phyloP scores from a whole-genome alignment of 2,888 invertebrate species.

The Deroplatys truncata region DNA sequence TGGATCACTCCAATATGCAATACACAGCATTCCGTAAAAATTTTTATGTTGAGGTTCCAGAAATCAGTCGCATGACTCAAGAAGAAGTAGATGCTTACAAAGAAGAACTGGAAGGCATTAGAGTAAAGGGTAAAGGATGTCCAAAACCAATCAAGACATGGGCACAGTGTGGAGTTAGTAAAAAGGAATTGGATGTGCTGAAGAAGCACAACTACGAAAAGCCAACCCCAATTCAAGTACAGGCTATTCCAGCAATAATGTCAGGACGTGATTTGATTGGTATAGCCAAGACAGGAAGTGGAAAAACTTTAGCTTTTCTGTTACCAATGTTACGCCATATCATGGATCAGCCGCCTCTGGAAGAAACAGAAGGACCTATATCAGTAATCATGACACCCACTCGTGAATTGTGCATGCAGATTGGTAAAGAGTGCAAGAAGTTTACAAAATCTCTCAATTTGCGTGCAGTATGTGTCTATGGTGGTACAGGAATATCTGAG shows the following conservation, averaged over 20 bases:
- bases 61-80: slow-evolving; percentile 85
- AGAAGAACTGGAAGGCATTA: slow-evolving; percentile 88
- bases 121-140: slow-evolving; percentile 94
- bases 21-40: slow-evolving; percentile 89
- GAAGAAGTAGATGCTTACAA: slow-evolving; percentile 83
- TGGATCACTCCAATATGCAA: slow-evolving; percentile 76
- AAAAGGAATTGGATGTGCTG: slow-evolving; percentile 88
- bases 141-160: slow-evolving; percentile 94
- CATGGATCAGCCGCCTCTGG: slow-evolving; percentile 87
- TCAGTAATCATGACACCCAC: slow-evolving; percentile 98
- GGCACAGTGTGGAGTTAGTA: slow-evolving; percentile 98
- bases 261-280: slow-evolving; percentile 90
- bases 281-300: slow-evolving; percentile 98
- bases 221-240: slow-evolving; percentile 97
- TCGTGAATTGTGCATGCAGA: slow-evolving; percentile 97
- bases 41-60: slow-evolving; percentile 97
- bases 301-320: slow-evolving; percentile 96
- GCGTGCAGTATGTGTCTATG: slow-evolving; percentile 94
- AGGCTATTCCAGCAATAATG: slow-evolving; percentile 97
- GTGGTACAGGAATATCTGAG: slow-evolving; percentile 95
- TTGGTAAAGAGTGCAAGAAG: slow-evolving; percentile 91
- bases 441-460: slow-evolving; percentile 86
- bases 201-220: slow-evolving; percentile 90
- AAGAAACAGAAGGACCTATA: slow-evolving; percentile 95
- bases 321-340: slow-evolving; percentile 97